Percentiles rank a stretch among this genome's conserved stretches.
Evolutionary conservation across 2,113 vertebrate species (phyloP).

Genomic region (Eonycteris spelaea): DNA sequence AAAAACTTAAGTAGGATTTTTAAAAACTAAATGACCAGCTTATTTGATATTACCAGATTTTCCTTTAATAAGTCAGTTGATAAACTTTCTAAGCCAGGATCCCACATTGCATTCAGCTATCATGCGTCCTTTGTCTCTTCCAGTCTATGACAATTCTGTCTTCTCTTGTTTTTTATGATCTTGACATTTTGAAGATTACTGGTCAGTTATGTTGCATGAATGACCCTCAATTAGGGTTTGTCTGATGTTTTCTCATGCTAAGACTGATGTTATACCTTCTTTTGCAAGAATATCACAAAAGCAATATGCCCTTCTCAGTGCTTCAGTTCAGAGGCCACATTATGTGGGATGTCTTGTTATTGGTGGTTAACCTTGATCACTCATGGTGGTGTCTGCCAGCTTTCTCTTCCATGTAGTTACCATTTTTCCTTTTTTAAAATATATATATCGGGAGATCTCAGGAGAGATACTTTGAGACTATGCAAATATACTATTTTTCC

Average conservation of each 20-base stretch:
- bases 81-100: not conserved
- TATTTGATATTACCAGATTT: not conserved
- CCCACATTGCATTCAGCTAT: not conserved
- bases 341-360: not conserved
- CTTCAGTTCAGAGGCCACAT: not conserved
- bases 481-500: slow-evolving; percentile 3
- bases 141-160: not conserved
- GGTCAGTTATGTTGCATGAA: not conserved
- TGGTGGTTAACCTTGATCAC: not conserved
- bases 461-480: not conserved
- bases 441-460: not conserved
- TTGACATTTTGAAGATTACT: not conserved
- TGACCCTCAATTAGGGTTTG: not conserved
- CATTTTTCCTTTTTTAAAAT: not conserved
- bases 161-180: not conserved
- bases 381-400: not conserved
- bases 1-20: not conserved
- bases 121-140: not conserved
- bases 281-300: not conserved
- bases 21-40: not conserved
- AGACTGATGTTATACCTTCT: not conserved
- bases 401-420: not conserved
- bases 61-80: not conserved
- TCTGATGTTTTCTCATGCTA: not conserved
- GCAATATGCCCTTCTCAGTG: not conserved